Evolutionary conservation across 2,113 vertebrate species (phyloP), one percentile per base, ranked within the genome.

Genomic region (Calyptomena viridis): DNA sequence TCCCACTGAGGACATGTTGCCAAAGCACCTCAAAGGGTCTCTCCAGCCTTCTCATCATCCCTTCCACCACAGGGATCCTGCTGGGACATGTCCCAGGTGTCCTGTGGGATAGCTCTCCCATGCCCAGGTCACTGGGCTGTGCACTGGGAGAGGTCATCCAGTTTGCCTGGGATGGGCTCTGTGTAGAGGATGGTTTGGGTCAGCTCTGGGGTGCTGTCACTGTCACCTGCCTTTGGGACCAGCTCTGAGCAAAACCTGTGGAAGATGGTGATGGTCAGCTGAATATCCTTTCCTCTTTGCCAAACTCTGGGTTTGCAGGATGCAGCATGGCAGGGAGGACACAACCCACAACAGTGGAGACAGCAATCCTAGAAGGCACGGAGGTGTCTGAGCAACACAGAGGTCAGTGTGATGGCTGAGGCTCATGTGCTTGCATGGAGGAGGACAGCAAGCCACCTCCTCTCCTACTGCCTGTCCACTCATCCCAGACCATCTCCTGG

Each of bases 121-220:
- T 0, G 1, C 27, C 31, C 1, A 0, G 16, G 24, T 52, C 56
- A 40, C 47, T 4, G 12, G 55, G 74, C 67, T 64, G 35, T n/a
- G 66, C 6, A 7, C 42, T 15, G 20, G 66, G 33, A 18, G 19
- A 71, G 40, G 56, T 14, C 53, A 35, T 25, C 23, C 31, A 14
- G 12, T 50, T 59, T 77, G 27, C 19, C 33, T 21, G 50, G 24
- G n/a, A 31, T 30, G n/a, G 37, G 66, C 33, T 79, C 50, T 73
- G 24, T 39, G 33, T 25, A 73, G 52, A 15, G n/a, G 13, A 14
- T 64, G 44, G 22, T 64, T 63, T 56, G 42, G 33, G 56, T 62
- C 72, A 50, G 49, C 24, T 52, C 33, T 58, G 33, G 35, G 22
- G 19, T 66, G 44, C 37, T 50, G 15, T 44, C 50, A 27, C 6